A percentile compares a stretch with the other conserved stretches of the same genome.
These are phyloP conservation scores for Oreochromis niloticus DNA, from an alignment of 2,113 vertebrate genomes.

Conservation along the genomic window DNA sequence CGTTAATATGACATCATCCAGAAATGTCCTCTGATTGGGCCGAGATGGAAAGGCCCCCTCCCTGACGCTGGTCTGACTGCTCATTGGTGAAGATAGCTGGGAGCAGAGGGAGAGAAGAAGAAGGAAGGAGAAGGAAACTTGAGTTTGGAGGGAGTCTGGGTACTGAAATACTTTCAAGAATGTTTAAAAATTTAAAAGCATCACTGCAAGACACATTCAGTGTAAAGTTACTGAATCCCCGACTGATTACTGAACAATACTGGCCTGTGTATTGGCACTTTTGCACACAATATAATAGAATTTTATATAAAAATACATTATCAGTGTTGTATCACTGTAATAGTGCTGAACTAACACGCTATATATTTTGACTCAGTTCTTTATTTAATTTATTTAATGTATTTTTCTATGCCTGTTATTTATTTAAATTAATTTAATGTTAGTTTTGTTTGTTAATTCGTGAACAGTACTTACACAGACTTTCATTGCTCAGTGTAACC, in stretches of 20 bases:
- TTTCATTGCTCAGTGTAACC: not conserved
- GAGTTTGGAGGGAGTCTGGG: not conserved
- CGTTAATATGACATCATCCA: constrained; percentile 57
- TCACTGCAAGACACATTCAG: not conserved
- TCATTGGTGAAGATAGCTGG: constrained; percentile 36
- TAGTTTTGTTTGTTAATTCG: not conserved
- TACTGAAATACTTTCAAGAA: not conserved
- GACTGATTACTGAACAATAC: accelerated
- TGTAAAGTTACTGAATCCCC: not conserved
- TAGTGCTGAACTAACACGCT: not conserved
- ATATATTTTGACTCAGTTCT: not conserved
- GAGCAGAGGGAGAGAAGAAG: not conserved
- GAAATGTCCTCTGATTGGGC: constrained; percentile 29
- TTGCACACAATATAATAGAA: accelerated
- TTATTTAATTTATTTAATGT: not conserved
- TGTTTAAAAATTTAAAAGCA: not conserved
- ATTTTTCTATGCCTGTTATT: not conserved
- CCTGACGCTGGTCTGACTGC: constrained; percentile 1
- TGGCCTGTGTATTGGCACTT: not conserved
- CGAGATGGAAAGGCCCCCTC: not conserved
- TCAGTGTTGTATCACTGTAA: not conserved
- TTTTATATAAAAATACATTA: not conserved
- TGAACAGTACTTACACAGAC: not conserved
- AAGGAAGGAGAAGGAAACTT: not conserved
- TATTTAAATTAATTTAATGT: not conserved